These are phyloP conservation scores for Dione juno DNA, from an alignment of 2,888 invertebrate genomes.

Conservation along the genomic window DNA sequence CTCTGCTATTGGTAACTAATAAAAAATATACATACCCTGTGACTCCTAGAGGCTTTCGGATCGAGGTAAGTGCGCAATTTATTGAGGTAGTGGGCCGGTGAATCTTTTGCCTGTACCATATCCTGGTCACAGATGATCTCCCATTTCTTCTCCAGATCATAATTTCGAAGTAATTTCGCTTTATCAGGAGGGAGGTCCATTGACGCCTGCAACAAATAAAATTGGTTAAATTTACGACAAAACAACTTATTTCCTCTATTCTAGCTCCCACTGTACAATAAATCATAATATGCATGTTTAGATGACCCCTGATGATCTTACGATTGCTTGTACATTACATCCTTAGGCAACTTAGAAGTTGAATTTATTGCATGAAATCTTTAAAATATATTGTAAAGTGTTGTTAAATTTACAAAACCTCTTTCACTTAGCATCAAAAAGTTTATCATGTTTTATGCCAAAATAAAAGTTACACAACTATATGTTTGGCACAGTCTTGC, in stretches of 20 bases:
- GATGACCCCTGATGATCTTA: constrained; percentile 27
- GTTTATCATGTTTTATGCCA: too few relatives aligned
- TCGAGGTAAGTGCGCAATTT: constrained; percentile 97
- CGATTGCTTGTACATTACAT: constrained; percentile 27
- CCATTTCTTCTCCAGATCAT: constrained; percentile 99
- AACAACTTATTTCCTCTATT: constrained; percentile 24
- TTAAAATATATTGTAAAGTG: not conserved
- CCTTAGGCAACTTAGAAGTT: constrained; percentile 4
- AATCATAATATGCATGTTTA: constrained; percentile 21
- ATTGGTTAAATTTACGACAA: constrained; percentile 14
- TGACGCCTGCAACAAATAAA: constrained; percentile 89
- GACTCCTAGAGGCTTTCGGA: constrained; percentile 97
- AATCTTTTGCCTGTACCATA: constrained; percentile 98
- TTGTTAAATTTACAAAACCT: not conserved
- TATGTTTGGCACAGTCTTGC: too few relatives aligned
- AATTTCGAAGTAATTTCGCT: constrained; percentile 96
- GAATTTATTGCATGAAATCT: not conserved
- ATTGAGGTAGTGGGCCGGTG: constrained; percentile 97
- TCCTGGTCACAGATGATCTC: constrained; percentile 99
- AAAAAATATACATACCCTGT: constrained; percentile 88
- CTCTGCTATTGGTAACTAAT: not conserved
- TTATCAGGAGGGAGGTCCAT: constrained; percentile 99
- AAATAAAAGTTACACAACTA: too few relatives aligned
- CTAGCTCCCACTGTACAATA: constrained; percentile 18
- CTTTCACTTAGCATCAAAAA: too few relatives aligned